Base-by-base conservation (phyloP, 2,888 invertebrate species). In the Falcaria lacertinaria region DNA sequence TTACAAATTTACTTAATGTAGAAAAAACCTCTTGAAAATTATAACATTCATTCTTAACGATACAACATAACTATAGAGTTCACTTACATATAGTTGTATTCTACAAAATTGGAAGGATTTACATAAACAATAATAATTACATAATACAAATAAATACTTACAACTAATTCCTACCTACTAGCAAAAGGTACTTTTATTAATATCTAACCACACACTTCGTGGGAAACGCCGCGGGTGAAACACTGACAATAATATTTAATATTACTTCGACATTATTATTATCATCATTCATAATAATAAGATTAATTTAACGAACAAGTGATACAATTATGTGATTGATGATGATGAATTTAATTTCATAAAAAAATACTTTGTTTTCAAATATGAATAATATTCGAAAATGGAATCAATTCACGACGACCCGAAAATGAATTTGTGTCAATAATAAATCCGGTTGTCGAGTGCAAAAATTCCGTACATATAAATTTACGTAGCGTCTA, bases 111-210 rank as follows among this genome's bases (percentile, higher is more conserved):
- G 67, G 65, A 72, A 78, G 67, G 72, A 65, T 78, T 76, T 80
- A 82, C 75, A 74, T 68, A 33, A 16, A 16, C 14, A 11, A 43
- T 58, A 61, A 73, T 74, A 78, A 78, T 80, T 78, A 80, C 74
- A 80, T 70, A 68, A 79, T 78, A 83, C 70, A 67, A 88, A 88
- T 89, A 89, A 89, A 89, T 89, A 89, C 88, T 88, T 88, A 88
- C 32, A 33, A 79, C 84, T 81, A 57, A 54, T 64, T 67, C 60
- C 72, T 78, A 77, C 74, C 66, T 62, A 60, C 74, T 79, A 77
- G 63, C 64, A 81, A 87, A 88, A 89, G 89, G 89, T 89, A 89
- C 88, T 77, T 86, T 69, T 80, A 77, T 78, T 77, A 76, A 76
- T 72, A 74, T 79, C 73, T 74, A 76, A 64, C 58, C 60, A 73